Base-by-base conservation (phyloP, 2,888 invertebrate genomes). In the Metopia argyrocephala region DNA sequence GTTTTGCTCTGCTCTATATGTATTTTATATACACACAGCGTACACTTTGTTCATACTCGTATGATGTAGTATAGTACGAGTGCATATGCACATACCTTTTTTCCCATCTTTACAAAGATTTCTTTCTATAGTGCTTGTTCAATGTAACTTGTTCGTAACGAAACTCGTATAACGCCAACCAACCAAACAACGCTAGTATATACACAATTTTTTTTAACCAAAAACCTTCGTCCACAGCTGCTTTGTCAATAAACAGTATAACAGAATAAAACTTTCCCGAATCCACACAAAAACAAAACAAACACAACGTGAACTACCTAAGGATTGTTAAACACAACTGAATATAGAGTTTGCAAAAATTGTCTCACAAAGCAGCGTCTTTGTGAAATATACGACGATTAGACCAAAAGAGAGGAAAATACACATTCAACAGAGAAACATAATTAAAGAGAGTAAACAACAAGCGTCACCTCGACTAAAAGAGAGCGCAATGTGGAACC, bases 311-410 rank as follows among this genome's bases (percentile, higher is more conserved):
- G 69, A 76, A 65, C 70, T 6, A 76, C 3, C 52, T 15, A 78
- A 78, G 78, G 71, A 78, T 52, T 73, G 73, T 74, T 21, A 65
- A 81, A 56, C 52, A 69, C 76, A 73, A 81, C 80, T 81, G 48
- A 81, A 81, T 59, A 21, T 64, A 65, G 20, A 69, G 45, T 59
- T 61, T 74, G 73, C 45, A 74, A 69, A 80, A 74, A 61, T 61
- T 69, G 69, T 81, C 80, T 81, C 80, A 81, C 73, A 20, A 81
- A 74, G 80, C 80, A 69, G 80, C 76, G 80, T 78, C 80, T 57
- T 12, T 38, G 15, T 38, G 38, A 65, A 68, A 48, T 27, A 64
- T 23, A 68, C 21, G 62, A 21, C n/a, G 25, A 76, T 61, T 61
- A 71, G 62, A 18, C 57, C 59, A 38, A 52, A 69, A 69, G 76